Base-by-base conservation (phyloP, 1,140 invertebrate species). In the Drosophila pallidifrons region DNA sequence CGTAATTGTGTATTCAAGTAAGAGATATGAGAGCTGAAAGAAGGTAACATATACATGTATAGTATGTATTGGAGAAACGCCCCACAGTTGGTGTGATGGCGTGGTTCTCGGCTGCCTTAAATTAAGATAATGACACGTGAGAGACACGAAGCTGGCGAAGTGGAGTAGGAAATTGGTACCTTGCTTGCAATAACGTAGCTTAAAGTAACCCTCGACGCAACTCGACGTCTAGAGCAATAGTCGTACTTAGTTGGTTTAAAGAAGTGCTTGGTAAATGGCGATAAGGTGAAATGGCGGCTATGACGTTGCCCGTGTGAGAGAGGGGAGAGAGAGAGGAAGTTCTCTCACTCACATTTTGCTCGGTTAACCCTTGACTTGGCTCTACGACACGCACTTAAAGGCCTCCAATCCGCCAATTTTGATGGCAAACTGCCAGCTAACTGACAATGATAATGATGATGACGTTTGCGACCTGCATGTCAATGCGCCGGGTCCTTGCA, bases 1-100 rank as follows among this genome's bases (percentile, higher is more conserved):
- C 82, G 77, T 82, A 87, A 87, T 87, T 87, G 83, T 87, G 83
- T 88, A 80, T 88, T 88, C 83, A 87, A 88, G 83, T 83, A 88
- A 80, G 73, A 87, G 83, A 87, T 87, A 87, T 87, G 83, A 63
- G 52, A 87, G 51, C 63, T 82, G 63, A 87, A 88, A 87, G 82
- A 76, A 88, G 72, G 83, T 87, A 79, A 25, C 20, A 25, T 3
- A 25, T 25, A 25, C 20, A 25, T 25, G 20, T 25, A 25, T 3
- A 20, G 3, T 25, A 25, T 25, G 20, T 61, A 88, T 87, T 68
- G 61, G 35, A 20, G 49, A 2, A n/a, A 43, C 15, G 15, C 8
- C 16, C 55, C 38, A 25, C 55, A 43, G 20, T 69, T 1, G 51
- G 20, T 46, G 28, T 35, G 52, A 13, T 5, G 38, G 10, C 46